Evolutionary conservation across 2,888 invertebrate genomes (phyloP), one percentile per base, ranked within the genome.

Genomic region (Euplexia lucipara): DNA sequence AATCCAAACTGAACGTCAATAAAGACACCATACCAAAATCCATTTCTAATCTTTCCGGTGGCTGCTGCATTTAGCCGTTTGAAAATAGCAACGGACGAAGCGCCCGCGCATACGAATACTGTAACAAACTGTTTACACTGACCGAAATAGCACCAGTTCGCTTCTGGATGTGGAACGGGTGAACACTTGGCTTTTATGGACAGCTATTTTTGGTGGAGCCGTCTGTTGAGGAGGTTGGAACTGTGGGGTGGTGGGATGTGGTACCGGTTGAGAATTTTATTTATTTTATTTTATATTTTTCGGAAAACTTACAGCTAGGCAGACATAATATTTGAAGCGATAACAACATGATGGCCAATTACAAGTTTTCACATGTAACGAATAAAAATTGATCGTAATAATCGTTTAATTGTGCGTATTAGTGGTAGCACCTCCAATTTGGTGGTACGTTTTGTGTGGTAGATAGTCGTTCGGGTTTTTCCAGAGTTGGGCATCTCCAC

Each of bases 1-100:
- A 67, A 60, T 52, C 39, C 48, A 42, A 71, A 60, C 57, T 20
- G 67, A 42, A 68, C 61, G 70, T 72, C 61, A 70, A 83, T 82
- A 80, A 81, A 69, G 68, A 79, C 70, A 75, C 74, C 74, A 79
- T 75, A 78, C 78, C 75, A 79, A 71, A 83, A 71, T 79, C 80
- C 84, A 82, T 84, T 87, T 84, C 67, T 75, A 78, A 86, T 86
- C 86, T 90, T 91, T 91, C 91, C 91, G 89, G 90, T 85, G 90
- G 89, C 83, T 86, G 88, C 90, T 91, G 91, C 88, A 90, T 92
- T 88, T 91, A 92, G 92, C 83, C 82, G 83, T 78, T 78, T 88
- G 86, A 82, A 92, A 93, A 92, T 93, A 93, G 91, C 88, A 75
- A 81, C 86, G 88, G 86, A 83, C 86, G 87, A 86, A 76, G 86